A percentile compares a stretch with the other conserved stretches of the same genome.
Conservation (phyloP, 1,140 invertebrate genomes). For the Brachionus koreanus region DNA sequence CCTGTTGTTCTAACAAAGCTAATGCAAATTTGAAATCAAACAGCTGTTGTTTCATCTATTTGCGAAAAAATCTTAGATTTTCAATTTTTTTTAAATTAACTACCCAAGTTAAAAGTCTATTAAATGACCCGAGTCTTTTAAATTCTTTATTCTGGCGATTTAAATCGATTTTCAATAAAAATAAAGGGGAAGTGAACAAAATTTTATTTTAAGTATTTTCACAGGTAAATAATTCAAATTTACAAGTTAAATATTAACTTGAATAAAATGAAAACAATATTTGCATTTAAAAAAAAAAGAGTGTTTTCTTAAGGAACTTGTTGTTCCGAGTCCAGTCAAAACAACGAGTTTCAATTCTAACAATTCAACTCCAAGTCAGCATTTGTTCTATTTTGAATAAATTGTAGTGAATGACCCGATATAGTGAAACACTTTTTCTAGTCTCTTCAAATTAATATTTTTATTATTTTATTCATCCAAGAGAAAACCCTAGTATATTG, state of each 20-base stretch:
- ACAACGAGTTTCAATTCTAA: background rate
- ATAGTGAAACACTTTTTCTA: background rate
- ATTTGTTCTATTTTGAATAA: background rate
- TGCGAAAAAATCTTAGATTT: background rate
- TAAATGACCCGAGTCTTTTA: background rate
- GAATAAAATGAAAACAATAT: background rate
- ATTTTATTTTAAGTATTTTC: background rate
- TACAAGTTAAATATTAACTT: background rate
- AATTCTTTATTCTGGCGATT: background rate
- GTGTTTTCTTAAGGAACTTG: background rate
- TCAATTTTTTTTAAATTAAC: too few relatives aligned
- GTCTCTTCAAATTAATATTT: background rate
- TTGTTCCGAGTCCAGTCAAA: background rate
- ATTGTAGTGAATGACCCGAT: background rate
- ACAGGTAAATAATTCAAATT: background rate
- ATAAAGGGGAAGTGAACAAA: background rate
- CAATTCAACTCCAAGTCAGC: background rate
- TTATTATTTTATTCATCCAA: slow-evolving; percentile 20
- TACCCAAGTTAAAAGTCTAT: too few relatives aligned
- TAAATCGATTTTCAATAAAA: background rate
- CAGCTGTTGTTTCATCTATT: background rate
- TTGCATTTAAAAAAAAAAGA: background rate
- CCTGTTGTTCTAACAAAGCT: background rate
- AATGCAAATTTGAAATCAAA: background rate
- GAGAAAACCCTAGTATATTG: background rate